Base-by-base conservation (phyloP, 2,113 vertebrate species). In the Hippocampus mohnikei region DNA sequence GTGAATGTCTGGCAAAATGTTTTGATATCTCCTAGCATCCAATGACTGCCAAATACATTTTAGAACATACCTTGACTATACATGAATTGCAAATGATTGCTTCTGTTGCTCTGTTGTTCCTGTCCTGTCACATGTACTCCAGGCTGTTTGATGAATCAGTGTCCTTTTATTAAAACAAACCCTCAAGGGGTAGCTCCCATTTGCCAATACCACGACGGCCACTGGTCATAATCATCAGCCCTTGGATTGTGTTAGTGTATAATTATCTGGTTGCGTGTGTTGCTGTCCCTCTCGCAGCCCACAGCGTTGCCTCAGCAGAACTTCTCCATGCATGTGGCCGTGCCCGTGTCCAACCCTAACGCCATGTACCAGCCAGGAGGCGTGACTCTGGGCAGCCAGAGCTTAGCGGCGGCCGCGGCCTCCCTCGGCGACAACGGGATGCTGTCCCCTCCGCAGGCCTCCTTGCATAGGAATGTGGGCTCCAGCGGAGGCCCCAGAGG, bases 271-370 rank as follows among this genome's bases (percentile, higher is more conserved):
- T 23, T 86, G 50, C 70, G 25, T 81, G 56, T 89, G 75, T 87
- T 68, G 86, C 76, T 87, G 71, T 84, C 67, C 69, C 71, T 88
- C 80, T 53, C 84, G 4, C 90, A 99, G 97, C 96, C 93, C 62
- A 80, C 95, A 74, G 94, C 92, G 67, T 81, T 98, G 91, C 96
- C 95, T 20, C 95, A 95, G 85, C 96, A 97, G 89, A 98, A 94
- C 92, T 98, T 98, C 91, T 96, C 96, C 44, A 98, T 99, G 96
- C 97, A 97, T 50, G 97, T 99, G 91, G 97, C 96, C 0, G 96
- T 99, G 75, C 97, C 97, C 0, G 96, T 99, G 81, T 94, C 95
- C 90, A 96, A 95, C 75, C 95, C 94, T 67, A 96, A 93, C 86
- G 91, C 93, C 89, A 91, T 98, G 90, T 99, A 98, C 94, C 95